Percentiles rank a stretch among this genome's conserved stretches.
phyloP scores from a whole-genome alignment of 2,888 invertebrate species.

The Charanyca ferruginea region DNA sequence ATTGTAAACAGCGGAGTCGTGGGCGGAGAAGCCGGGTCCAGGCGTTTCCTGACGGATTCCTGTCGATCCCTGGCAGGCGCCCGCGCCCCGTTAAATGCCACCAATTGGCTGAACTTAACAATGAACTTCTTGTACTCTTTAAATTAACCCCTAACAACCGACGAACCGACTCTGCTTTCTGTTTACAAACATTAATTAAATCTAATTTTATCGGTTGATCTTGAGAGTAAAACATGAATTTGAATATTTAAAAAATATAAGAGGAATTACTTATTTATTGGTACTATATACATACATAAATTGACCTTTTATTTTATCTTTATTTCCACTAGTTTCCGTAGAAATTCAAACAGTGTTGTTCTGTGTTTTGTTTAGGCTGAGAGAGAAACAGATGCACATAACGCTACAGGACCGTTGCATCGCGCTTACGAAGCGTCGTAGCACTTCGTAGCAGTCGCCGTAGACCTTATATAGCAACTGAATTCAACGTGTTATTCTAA shows the following conservation, averaged over 20 bases:
- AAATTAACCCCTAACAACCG: slow-evolving; percentile 74
- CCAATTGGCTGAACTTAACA: slow-evolving; percentile 85
- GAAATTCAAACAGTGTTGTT: slow-evolving; percentile 12
- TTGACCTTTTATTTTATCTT: slow-evolving; percentile 11
- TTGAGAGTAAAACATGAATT: slow-evolving; percentile 61
- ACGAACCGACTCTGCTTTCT: slow-evolving; percentile 69
- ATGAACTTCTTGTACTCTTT: slow-evolving; percentile 85
- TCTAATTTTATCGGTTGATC: slow-evolving; percentile 74
- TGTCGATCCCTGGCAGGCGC: slow-evolving; percentile 81
- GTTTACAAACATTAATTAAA: slow-evolving; percentile 86
- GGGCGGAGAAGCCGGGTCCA: slow-evolving; percentile 68
- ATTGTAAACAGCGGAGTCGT: slow-evolving; percentile 57
- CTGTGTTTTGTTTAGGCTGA: slow-evolving; percentile 20
- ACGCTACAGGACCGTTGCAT: slow-evolving; percentile 21
- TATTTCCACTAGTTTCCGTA: neutral
- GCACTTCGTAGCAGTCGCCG: slow-evolving; percentile 69
- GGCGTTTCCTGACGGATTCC: slow-evolving; percentile 79
- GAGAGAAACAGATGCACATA: slow-evolving; percentile 22
- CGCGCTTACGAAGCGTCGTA: slow-evolving; percentile 57
- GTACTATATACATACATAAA: slow-evolving; percentile 22
- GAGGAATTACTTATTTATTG: slow-evolving; percentile 17
- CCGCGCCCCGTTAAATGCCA: slow-evolving; percentile 74
- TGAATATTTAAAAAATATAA: slow-evolving; percentile 52
- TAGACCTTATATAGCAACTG: slow-evolving; percentile 53
- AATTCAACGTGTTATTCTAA: neutral